Evolutionary conservation across 2,113 vertebrate species (phyloP).

Genomic region (Oryzias javanicus): DNA sequence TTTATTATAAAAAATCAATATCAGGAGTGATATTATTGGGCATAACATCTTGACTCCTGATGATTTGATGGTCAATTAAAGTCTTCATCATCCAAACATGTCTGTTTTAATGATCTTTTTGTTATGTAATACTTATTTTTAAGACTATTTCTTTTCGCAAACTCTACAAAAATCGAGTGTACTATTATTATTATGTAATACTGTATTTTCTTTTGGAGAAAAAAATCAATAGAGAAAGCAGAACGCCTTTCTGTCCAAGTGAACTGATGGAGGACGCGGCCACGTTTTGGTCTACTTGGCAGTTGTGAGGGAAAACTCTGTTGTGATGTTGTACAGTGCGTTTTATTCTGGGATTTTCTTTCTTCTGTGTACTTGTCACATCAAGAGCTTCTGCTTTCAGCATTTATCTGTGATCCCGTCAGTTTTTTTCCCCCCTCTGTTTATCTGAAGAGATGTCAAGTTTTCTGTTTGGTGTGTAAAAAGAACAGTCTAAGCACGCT

Average conservation of each 20-base stretch:
- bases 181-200: no score
- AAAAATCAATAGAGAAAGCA: neutral
- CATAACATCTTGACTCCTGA: no score
- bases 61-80: no score
- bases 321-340: slow-evolving; percentile 11
- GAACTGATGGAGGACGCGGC: neutral
- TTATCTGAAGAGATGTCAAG: slow-evolving; percentile 32
- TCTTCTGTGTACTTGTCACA: neutral
- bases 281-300: neutral
- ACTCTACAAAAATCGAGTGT: no score
- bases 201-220: neutral
- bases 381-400: neutral
- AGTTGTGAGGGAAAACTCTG: neutral
- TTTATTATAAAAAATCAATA: no score
- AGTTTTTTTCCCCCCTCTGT: slow-evolving; percentile 14
- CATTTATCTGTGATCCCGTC: slow-evolving; percentile 4
- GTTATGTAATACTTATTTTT: no score
- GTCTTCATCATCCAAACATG: no score
- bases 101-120: no score
- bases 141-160: no score
- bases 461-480: slow-evolving; percentile 33
- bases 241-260: neutral
- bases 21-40: no score
- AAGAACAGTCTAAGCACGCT: slow-evolving; percentile 20
- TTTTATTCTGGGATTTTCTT: neutral